Base-by-base conservation (phyloP, 2,113 vertebrate species). In the Prunella fulvescens region DNA sequence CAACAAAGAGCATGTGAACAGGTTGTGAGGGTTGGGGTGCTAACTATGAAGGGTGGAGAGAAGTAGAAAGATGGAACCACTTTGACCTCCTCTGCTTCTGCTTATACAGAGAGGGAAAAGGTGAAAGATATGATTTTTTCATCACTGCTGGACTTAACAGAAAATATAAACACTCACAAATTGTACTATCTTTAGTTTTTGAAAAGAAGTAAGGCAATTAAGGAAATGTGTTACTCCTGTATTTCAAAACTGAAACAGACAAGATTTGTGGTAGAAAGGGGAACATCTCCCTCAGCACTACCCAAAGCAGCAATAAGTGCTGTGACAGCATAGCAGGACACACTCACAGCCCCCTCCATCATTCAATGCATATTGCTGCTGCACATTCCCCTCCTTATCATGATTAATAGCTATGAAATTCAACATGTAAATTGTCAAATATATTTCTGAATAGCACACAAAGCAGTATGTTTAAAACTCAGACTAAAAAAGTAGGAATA, bases 321-420 rank as follows among this genome's bases (percentile, higher is more conserved):
- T 40, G 47, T 4, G 37, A 19, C 79, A 79, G n/a, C 3, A 0
- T 0, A 51, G 31, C 10, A 14, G 51, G 56, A 71, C 51, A 53
- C 42, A 2, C 11, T 44, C 57, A 15, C 56, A 33, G 28, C 6
- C 23, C 62, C 15, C 35, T 24, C 35, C 60, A 8, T 5, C 73
- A 71, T 1, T 24, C 50, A 28, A 5, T 3, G 1, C 7, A 0
- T 17, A 57, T 2, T 18, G 0, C 40, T 3, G 4, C 44, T 14
- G 13, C 29, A 18, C 2, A 0, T 65, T 54, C 5, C 9, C 48
- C 42, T 35, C 61, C 37, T 26, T 8, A 42, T 8, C 51, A 6
- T 0, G 3, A 19, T 15, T 56, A 48, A n/a, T 1, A 61, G n/a
- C 57, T 17, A 33, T 3, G 8, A 72, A 69, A 8, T 20, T 76